Percentiles rank a stretch among this genome's conserved stretches.
These are phyloP conservation scores for Cheilosia scutellata DNA, from an alignment of 2,888 invertebrate species.

Conservation along the genomic window DNA sequence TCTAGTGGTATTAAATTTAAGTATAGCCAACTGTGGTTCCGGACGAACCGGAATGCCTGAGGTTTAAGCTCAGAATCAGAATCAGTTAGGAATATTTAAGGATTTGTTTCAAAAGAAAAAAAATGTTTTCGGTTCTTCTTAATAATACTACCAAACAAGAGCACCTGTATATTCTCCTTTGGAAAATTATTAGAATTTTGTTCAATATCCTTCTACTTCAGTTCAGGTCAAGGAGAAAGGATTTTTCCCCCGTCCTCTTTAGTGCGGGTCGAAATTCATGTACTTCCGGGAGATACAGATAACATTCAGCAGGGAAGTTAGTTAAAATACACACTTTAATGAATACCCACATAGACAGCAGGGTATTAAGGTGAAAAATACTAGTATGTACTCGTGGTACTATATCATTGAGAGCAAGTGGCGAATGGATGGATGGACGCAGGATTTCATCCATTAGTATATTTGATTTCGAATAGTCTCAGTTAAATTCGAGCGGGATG, in stretches of 20 bases:
- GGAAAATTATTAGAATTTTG: constrained; percentile 43
- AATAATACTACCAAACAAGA: background rate
- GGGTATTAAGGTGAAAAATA: constrained; percentile 3
- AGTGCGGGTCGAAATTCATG: constrained; percentile 12
- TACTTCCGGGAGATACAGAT: constrained; percentile 9
- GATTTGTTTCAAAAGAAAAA: background rate
- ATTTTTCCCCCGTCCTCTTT: background rate
- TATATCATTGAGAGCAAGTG: background rate
- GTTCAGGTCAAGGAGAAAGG: constrained; percentile 28
- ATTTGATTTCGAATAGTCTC: constrained; percentile 45
- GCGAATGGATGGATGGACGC: constrained; percentile 29
- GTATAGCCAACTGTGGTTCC: background rate
- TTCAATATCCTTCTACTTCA: constrained; percentile 51
- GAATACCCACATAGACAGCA: constrained; percentile 16
- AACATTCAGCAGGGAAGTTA: constrained; percentile 26
- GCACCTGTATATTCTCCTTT: constrained; percentile 1
- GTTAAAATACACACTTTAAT: constrained; percentile 49
- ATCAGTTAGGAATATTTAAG: constrained; percentile 6
- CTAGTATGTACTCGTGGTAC: background rate
- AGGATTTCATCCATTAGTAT: constrained; percentile 52
- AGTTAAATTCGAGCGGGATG: background rate
- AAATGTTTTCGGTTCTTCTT: background rate
- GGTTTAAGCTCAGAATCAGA: constrained; percentile 8
- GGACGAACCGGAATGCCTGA: background rate
- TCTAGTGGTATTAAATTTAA: constrained; percentile 6